Evolutionary conservation across 2,113 vertebrate genomes (phyloP), one percentile per base, ranked within the genome.

Genomic region (Montifringilla adamsi): DNA sequence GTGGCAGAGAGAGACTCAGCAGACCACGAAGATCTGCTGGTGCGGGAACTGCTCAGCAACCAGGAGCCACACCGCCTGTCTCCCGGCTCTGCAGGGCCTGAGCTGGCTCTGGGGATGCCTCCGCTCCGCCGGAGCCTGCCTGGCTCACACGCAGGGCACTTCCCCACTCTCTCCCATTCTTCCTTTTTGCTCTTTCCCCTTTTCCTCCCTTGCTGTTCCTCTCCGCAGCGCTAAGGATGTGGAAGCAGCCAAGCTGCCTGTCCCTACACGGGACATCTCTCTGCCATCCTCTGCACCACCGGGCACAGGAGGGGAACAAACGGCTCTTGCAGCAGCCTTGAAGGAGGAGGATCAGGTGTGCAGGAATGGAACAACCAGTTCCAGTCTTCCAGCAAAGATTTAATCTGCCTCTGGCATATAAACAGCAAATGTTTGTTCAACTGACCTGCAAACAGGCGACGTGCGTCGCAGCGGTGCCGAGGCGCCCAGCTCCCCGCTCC

Each of bases 1-100:
- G 97, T 98, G 98, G 98, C 98, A 99, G 98, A 98, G 97, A 98
- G 97, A 97, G 94, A 87, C 95, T 92, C 96, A 97, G 87, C 97
- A 97, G 97, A 97, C 96, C 96, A 97, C 94, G 73, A 97, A 96
- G 94, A 97, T 98, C 97, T 97, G 97, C 97, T 97, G 94, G 96
- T 96, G 93, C 81, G 90, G 97, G 97, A 94, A 91, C 52, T 94
- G 96, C 86, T 95, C 89, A 53, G 90, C 76, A 93, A 95, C 94
- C 94, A 93, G 88, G 95, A 96, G 95, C 89, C 30, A 2, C 93
- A 96, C 89, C 75, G 94, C 97, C 92, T 81, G 95, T 59, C 95
- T 91, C 89, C 89, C 41, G 1, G 87, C 93, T 94, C 96, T 9
- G 16, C 49, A 1, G 81, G 75, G 87, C 47, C 89, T 7, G 35